A percentile compares a stretch with the other conserved stretches of the same genome.
phyloP scores from a whole-genome alignment of 2,113 vertebrate species.

The Chionodraco myersi region DNA sequence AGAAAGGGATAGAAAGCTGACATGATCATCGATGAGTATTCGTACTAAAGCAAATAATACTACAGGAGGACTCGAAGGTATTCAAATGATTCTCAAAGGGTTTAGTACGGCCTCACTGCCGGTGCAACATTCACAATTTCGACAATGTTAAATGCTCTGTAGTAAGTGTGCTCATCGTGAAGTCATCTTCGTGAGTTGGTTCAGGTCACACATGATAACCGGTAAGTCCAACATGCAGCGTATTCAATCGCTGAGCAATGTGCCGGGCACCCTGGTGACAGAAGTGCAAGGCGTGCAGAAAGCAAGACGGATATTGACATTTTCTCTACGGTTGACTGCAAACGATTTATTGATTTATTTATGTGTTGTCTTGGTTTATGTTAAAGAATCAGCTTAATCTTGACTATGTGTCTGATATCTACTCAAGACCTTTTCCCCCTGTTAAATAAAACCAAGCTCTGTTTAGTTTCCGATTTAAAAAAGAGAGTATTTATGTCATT shows the following conservation, averaged over 20 bases:
- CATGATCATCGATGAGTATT: not conserved
- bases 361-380: too few species aligned
- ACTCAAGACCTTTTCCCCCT: too few species aligned
- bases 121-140: not conserved
- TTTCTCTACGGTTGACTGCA: not conserved
- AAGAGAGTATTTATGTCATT: not conserved
- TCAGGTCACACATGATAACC: not conserved
- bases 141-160: not conserved
- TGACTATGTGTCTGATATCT: too few species aligned
- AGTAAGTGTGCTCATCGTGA: not conserved
- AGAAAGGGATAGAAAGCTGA: slow-evolving; percentile 13
- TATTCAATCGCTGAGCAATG: not conserved
- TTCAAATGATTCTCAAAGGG: not conserved
- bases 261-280: not conserved
- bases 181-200: not conserved
- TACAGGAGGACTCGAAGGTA: not conserved
- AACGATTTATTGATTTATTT: not conserved
- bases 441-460: not conserved
- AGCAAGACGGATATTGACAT: not conserved
- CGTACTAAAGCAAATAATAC: not conserved
- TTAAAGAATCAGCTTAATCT: too few species aligned
- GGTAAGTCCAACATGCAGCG: not conserved
- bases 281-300: not conserved
- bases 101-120: not conserved
- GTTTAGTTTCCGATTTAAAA: too few species aligned